phyloP scores from a whole-genome alignment of 2,888 invertebrate genomes.

The Tyria jacobaeae region DNA sequence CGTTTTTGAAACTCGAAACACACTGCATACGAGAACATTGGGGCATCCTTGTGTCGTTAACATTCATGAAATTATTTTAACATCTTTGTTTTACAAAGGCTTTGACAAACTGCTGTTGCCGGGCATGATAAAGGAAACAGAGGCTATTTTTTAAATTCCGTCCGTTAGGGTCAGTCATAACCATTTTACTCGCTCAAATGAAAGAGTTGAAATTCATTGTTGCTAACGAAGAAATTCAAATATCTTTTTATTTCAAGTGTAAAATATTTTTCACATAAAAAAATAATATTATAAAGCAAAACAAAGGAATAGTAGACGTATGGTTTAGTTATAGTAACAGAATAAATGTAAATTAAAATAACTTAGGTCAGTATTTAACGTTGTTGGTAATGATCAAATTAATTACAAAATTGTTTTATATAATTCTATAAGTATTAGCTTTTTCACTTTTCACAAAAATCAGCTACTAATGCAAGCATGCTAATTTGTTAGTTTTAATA shows the following conservation, averaged over 20 bases:
- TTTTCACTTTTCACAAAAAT: too few species aligned
- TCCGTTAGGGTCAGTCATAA: background rate
- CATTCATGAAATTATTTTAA: conserved; percentile 4
- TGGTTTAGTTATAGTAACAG: background rate
- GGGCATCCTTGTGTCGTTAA: background rate
- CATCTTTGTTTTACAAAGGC: background rate
- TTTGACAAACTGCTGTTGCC: conserved; percentile 5
- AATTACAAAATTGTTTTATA: too few species aligned
- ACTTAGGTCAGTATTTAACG: too few species aligned
- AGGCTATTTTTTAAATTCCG: background rate
- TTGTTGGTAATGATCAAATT: too few species aligned
- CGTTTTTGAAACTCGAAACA: background rate
- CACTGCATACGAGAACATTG: background rate
- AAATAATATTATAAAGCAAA: too few species aligned
- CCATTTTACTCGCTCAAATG: background rate
- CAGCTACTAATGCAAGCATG: too few species aligned
- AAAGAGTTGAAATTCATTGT: background rate
- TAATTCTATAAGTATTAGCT: too few species aligned
- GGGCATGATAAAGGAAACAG: background rate
- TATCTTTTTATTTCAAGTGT: background rate
- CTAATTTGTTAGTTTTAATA: too few species aligned
- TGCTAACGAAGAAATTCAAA: background rate
- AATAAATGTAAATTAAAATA: background rate
- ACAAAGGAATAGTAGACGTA: background rate
- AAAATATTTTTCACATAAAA: too few species aligned